phyloP scores from a whole-genome alignment of 35 echinoderm and acorn worm genomes.

The Eucidaris tribuloides region DNA sequence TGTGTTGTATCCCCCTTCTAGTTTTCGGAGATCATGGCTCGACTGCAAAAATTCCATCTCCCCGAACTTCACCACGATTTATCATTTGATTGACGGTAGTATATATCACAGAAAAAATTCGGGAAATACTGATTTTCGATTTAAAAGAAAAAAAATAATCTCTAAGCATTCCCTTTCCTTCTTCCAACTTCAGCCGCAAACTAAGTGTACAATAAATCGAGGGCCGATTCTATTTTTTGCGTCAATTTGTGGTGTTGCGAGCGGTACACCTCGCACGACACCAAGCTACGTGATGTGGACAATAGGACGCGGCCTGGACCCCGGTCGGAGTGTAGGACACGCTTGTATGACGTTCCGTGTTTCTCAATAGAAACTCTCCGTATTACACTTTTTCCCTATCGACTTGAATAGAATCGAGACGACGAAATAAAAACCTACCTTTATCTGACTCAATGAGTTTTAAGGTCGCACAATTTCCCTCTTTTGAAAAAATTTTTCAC shows the following conservation, averaged over 20 bases:
- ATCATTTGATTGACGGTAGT: no score
- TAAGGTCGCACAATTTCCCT: neutral
- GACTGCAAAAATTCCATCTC: no score
- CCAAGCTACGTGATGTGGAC: conserved; percentile 7
- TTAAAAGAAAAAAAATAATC: neutral
- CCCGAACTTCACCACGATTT: no score
- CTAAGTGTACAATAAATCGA: no score
- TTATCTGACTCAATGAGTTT: neutral
- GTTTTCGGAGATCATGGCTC: no score
- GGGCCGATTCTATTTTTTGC: no score
- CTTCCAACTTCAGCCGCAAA: no score
- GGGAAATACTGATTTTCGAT: conserved; percentile 29
- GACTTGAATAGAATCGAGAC: neutral
- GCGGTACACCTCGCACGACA: no score
- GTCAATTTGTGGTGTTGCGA: no score
- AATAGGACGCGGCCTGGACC: neutral
- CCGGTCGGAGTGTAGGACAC: neutral
- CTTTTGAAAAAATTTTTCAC: no score
- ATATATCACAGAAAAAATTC: conserved; percentile 1
- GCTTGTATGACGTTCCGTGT: conserved; percentile 19
- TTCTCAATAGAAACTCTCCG: neutral
- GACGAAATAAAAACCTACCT: conserved; percentile 3
- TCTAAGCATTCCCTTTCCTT: no score
- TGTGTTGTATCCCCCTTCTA: no score
- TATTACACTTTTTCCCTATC: neutral